A percentile compares a stretch with the other conserved stretches of the same genome.
Conservation (phyloP, 2,888 invertebrate species). For the Crossocerus cetratus region DNA sequence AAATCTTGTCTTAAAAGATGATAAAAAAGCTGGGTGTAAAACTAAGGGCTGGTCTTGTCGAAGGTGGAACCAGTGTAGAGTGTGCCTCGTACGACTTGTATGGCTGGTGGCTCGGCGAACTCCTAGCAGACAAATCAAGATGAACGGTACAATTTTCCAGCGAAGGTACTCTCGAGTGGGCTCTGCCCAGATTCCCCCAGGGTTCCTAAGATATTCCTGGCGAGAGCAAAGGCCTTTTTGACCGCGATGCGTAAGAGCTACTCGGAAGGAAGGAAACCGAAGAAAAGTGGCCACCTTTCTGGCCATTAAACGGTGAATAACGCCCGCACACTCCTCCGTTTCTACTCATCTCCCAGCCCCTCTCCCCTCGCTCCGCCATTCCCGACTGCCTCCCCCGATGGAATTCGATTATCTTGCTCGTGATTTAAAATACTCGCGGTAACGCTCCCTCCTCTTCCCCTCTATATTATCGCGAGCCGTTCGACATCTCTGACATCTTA, state of each 20-base stretch:
- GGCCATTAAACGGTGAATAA: constrained; percentile 51
- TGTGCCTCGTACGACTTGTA: neutral
- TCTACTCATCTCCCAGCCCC: neutral
- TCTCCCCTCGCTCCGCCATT: no score
- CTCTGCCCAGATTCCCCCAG: constrained; percentile 17
- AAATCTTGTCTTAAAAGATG: no score
- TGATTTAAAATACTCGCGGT: constrained; percentile 55
- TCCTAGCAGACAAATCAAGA: constrained; percentile 46
- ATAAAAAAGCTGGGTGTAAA: no score
- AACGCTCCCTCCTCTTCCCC: constrained; percentile 22
- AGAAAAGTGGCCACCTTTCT: constrained; percentile 25
- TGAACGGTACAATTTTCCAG: constrained; percentile 51
- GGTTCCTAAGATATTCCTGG: constrained; percentile 41
- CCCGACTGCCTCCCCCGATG: neutral
- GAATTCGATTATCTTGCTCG: constrained; percentile 51
- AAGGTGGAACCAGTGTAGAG: neutral
- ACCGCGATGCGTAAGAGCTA: constrained; percentile 41
- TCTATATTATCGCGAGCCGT: neutral
- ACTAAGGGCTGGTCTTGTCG: neutral
- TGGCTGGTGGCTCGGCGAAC: constrained; percentile 9
- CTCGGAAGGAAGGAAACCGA: constrained; percentile 12
- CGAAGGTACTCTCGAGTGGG: constrained; percentile 22
- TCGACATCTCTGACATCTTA: constrained; percentile 10
- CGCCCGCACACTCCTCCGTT: constrained; percentile 13
- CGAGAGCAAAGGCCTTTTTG: constrained; percentile 30